Evolutionary conservation across 53 echinoderm and acorn worm genomes (phyloP).

Genomic region (Zoroaster sp.): DNA sequence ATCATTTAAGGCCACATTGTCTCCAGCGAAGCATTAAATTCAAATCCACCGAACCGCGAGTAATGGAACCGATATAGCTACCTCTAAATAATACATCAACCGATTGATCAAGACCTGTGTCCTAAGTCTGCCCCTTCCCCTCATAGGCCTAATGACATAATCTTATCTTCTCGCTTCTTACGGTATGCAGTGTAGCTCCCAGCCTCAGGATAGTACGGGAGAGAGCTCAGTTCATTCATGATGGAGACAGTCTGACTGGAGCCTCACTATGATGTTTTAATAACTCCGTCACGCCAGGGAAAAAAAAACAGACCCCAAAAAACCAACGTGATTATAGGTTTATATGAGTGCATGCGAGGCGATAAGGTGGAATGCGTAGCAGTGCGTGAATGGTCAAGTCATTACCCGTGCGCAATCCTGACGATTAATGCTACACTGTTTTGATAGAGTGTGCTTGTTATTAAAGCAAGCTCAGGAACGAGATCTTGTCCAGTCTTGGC

Average conservation of each 20-base stretch:
- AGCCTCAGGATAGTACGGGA: not conserved
- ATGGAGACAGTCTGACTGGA: conserved; percentile 31
- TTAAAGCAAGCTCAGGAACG: not conserved
- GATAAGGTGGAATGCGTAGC: not conserved
- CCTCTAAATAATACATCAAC: not conserved
- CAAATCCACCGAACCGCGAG: not conserved
- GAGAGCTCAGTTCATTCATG: conserved; percentile 2
- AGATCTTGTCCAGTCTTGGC: not conserved
- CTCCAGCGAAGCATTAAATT: not conserved
- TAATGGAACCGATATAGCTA: not conserved
- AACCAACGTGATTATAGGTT: conserved; percentile 13
- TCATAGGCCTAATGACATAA: not conserved
- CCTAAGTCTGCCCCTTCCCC: not conserved
- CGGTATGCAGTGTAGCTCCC: not conserved
- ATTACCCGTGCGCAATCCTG: not conserved
- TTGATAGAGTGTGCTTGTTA: not conserved
- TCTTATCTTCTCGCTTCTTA: not conserved
- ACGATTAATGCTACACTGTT: not conserved
- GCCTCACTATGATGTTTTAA: conserved; percentile 40
- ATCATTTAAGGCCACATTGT: not conserved
- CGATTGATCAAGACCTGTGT: not conserved
- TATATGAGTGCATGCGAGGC: conserved; percentile 9
- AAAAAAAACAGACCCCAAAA: not conserved
- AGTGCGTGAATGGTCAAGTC: not conserved
- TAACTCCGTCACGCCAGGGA: conserved; percentile 29